Conservation (phyloP, 2,888 invertebrate species). For the Taenaris catops region DNA sequence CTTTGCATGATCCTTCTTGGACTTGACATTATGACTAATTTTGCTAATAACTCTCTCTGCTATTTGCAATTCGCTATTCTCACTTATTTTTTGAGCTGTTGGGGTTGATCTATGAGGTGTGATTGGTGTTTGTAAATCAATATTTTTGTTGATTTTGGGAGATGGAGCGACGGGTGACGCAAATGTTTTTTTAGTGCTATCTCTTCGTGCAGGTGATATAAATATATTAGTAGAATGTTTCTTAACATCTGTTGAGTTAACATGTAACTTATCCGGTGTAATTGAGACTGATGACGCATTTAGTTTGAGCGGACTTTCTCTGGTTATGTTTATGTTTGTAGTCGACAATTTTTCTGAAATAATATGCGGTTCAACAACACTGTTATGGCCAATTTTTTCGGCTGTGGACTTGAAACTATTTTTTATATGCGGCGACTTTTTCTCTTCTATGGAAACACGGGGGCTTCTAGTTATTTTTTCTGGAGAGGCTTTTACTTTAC, state of each 20-base stretch:
- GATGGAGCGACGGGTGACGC: slow-evolving; percentile 29
- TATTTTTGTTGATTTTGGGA: slow-evolving; percentile 31
- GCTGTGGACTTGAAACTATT: not conserved
- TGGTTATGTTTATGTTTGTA: not conserved
- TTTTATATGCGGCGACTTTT: slow-evolving; percentile 19
- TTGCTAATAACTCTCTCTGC: slow-evolving; percentile 28
- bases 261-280: slow-evolving; percentile 1
- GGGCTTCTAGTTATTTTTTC: slow-evolving; percentile 41
- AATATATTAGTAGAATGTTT: slow-evolving; percentile 19
- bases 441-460: slow-evolving; percentile 33
- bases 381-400: slow-evolving; percentile 2
- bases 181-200: slow-evolving; percentile 25
- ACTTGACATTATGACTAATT: slow-evolving; percentile 24
- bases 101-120: slow-evolving; percentile 22
- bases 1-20: slow-evolving; percentile 29
- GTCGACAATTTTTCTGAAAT: not conserved
- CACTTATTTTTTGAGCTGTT: slow-evolving; percentile 27
- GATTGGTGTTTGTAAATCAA: slow-evolving; percentile 28
- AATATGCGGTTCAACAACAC: slow-evolving; percentile 6
- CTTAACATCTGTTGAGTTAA: slow-evolving; percentile 8
- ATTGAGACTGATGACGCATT: slow-evolving; percentile 2
- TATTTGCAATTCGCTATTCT: slow-evolving; percentile 28
- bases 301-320: slow-evolving; percentile 2
- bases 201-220: slow-evolving; percentile 27
- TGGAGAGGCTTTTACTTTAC: slow-evolving; percentile 17